Percentiles rank a stretch among this genome's conserved stretches.
These are phyloP conservation scores for Yoshiicerus persimilis DNA, from an alignment of 1,140 invertebrate genomes.

Conservation along the genomic window DNA sequence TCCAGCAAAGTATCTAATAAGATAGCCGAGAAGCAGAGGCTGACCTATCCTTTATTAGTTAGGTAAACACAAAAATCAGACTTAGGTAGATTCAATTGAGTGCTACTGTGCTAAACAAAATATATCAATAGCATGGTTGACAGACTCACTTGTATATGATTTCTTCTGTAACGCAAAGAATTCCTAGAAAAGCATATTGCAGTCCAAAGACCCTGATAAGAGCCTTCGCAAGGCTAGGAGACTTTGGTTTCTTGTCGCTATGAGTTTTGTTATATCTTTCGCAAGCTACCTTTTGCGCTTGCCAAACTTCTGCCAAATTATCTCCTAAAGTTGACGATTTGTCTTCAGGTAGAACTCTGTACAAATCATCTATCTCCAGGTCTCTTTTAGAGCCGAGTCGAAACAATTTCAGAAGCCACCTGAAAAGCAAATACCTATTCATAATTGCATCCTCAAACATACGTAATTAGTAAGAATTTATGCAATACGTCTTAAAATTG, in stretches of 20 bases:
- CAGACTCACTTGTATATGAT: conserved; percentile 36
- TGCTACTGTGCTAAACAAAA: no score
- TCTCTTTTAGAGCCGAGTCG: conserved; percentile 30
- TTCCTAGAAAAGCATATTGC: conserved; percentile 53
- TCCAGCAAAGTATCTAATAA: conserved; percentile 52
- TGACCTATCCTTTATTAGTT: conserved; percentile 46
- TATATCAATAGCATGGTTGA: background rate
- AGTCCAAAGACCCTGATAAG: conserved; percentile 53
- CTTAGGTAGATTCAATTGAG: no score
- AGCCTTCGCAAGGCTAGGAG: conserved; percentile 52
- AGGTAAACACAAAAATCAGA: no score
- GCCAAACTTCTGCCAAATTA: conserved; percentile 25
- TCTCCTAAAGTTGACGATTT: conserved; percentile 31
- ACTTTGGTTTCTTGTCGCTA: conserved; percentile 15
- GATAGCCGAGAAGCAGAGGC: conserved; percentile 50
- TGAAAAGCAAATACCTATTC: conserved; percentile 34
- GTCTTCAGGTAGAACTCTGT: conserved; percentile 29
- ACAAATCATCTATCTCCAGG: conserved; percentile 38
- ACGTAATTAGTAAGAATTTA: no score
- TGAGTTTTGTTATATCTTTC: conserved; percentile 35
- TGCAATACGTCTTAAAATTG: no score
- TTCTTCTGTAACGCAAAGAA: conserved; percentile 54
- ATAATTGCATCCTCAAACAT: no score
- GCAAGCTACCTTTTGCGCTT: conserved; percentile 46
- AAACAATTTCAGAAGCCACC: conserved; percentile 38